Percentiles rank a stretch among this genome's conserved stretches.
Conservation (phyloP, 2,888 invertebrate genomes). For the Dasypogon diadema region DNA sequence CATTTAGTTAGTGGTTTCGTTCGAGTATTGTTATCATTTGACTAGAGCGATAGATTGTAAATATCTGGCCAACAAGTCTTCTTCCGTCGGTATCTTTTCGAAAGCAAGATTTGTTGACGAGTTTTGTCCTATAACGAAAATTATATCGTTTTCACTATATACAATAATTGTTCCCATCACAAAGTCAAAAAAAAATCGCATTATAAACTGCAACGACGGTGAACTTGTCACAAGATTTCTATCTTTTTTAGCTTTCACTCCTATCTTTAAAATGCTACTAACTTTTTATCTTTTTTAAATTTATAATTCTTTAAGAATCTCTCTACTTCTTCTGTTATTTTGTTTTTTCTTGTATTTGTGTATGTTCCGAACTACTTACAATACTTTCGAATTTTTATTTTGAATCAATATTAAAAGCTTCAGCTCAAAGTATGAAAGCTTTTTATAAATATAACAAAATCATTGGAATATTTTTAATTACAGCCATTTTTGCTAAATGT, state of each 20-base stretch:
- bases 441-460: constrained; percentile 40
- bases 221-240: constrained; percentile 26
- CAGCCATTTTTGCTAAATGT: no score
- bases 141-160: constrained; percentile 6
- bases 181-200: constrained; percentile 10
- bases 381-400: constrained; percentile 6
- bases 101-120: neutral
- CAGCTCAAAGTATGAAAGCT: constrained; percentile 45
- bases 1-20: constrained; percentile 25
- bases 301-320: neutral
- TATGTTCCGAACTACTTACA: constrained; percentile 11
- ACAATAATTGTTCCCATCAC: constrained; percentile 12
- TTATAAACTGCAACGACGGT: constrained; percentile 5
- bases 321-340: neutral
- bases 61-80: constrained; percentile 5
- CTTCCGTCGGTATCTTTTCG: neutral
- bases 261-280: constrained; percentile 8
- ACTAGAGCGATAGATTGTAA: constrained; percentile 21
- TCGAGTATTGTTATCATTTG: neutral
- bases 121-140: neutral
- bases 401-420: constrained; percentile 38
- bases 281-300: neutral
- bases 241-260: constrained; percentile 49
- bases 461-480: constrained; percentile 39
- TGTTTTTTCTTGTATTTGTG: constrained; percentile 14